A percentile compares a stretch with the other conserved stretches of the same genome.
Conservation (phyloP, 2,888 invertebrate species). For the Phyto melanocephala region DNA sequence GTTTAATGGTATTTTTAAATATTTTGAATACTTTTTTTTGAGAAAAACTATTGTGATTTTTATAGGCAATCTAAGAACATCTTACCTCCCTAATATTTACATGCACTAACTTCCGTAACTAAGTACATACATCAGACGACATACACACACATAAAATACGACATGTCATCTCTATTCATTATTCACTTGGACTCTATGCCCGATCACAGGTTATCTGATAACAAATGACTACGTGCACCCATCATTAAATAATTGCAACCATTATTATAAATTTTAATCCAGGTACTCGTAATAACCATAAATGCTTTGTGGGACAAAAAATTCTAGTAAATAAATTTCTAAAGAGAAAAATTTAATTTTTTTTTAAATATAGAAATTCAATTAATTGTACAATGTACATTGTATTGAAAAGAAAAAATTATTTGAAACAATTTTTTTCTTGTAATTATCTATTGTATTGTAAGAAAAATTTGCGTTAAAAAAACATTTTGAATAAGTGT, state of each 20-base stretch:
- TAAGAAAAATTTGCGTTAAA: too few relatives aligned
- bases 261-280: conserved; percentile 36
- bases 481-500: too few relatives aligned
- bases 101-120: neutral
- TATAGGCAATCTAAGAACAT: too few relatives aligned
- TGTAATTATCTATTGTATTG: too few relatives aligned
- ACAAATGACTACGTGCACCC: conserved; percentile 46
- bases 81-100: neutral
- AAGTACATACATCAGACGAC: too few relatives aligned
- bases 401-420: conserved; percentile 3
- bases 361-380: neutral
- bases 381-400: conserved; percentile 29
- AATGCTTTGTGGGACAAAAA: neutral
- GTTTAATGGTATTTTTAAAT: too few relatives aligned
- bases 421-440: neutral
- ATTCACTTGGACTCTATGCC: conserved; percentile 3
- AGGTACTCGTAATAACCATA: conserved; percentile 4
- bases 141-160: neutral
- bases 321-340: neutral
- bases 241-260: conserved; percentile 28
- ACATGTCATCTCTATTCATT: conserved; percentile 18
- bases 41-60: too few relatives aligned
- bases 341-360: neutral
- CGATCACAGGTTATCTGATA: conserved; percentile 29
- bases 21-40: too few relatives aligned